These are phyloP conservation scores for Coregonus clupeaformis DNA, from an alignment of 2,113 vertebrate genomes.

Conservation along the genomic window DNA sequence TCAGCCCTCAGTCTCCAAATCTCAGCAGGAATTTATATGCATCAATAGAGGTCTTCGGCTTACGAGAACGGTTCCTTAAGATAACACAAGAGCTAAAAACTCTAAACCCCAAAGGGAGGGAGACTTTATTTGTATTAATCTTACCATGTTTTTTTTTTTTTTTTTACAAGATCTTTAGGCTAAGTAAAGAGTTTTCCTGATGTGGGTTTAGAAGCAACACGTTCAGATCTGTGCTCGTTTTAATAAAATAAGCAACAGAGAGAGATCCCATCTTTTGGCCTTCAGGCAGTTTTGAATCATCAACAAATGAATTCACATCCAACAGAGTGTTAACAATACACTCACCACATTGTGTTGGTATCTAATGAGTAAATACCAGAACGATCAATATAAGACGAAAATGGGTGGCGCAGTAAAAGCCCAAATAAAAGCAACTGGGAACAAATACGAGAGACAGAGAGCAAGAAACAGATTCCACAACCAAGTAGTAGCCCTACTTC, in stretches of 20 bases:
- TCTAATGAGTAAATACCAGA: background rate
- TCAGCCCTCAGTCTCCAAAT: constrained; percentile 54
- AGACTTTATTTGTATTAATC: background rate
- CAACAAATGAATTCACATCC: background rate
- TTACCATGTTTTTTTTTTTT: background rate
- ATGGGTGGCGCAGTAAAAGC: constrained; percentile 15
- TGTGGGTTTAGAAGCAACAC: background rate
- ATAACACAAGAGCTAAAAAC: constrained; percentile 22
- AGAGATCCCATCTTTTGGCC: background rate
- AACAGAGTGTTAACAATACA: background rate
- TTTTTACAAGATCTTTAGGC: too few species aligned
- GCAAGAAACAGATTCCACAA: background rate
- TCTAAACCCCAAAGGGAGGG: background rate
- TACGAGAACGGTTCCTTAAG: constrained; percentile 38
- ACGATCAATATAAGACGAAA: background rate
- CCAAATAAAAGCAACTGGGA: background rate
- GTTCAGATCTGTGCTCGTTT: background rate
- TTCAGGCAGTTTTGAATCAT: background rate
- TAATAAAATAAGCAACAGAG: background rate
- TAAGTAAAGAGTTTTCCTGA: background rate
- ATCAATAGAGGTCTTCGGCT: constrained; percentile 48
- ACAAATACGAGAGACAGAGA: background rate
- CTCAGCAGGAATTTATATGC: constrained; percentile 57
- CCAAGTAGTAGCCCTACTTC: background rate
- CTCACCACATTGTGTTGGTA: background rate